Conservation (phyloP, 2,888 invertebrate genomes). For the Tuta absoluta region DNA sequence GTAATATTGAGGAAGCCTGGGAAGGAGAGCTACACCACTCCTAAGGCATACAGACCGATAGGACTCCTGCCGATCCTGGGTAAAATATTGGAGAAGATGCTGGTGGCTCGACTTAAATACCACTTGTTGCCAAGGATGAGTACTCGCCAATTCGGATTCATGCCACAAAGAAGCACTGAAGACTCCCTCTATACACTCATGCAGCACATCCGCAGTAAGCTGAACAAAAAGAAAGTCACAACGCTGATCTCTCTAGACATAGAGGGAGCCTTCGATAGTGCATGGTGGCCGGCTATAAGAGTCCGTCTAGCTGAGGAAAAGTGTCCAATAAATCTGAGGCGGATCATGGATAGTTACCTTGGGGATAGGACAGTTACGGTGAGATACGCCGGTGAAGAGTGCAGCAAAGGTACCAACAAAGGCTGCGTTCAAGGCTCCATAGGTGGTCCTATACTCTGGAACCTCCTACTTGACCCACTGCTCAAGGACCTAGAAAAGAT, state of each 20-base stretch:
- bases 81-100: conserved; percentile 4
- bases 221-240: too few relatives aligned
- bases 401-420: background rate
- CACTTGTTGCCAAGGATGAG: background rate
- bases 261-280: too few relatives aligned
- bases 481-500: too few relatives aligned
- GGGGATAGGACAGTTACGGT: background rate
- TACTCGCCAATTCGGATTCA: background rate
- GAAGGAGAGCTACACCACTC: background rate
- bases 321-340: conserved; percentile 26
- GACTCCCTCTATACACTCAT: too few relatives aligned
- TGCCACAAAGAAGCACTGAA: conserved; percentile 1
- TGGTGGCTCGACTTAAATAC: background rate
- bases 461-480: background rate
- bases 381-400: background rate
- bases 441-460: background rate
- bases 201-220: too few relatives aligned
- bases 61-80: background rate
- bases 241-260: too few relatives aligned
- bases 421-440: conserved; percentile 18
- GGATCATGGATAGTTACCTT: conserved; percentile 24
- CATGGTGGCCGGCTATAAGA: too few relatives aligned
- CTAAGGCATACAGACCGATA: conserved; percentile 5
- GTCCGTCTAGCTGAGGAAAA: too few relatives aligned
- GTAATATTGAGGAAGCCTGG: background rate